phyloP scores from a whole-genome alignment of 2,888 invertebrate species.

The Congeria kusceri region DNA sequence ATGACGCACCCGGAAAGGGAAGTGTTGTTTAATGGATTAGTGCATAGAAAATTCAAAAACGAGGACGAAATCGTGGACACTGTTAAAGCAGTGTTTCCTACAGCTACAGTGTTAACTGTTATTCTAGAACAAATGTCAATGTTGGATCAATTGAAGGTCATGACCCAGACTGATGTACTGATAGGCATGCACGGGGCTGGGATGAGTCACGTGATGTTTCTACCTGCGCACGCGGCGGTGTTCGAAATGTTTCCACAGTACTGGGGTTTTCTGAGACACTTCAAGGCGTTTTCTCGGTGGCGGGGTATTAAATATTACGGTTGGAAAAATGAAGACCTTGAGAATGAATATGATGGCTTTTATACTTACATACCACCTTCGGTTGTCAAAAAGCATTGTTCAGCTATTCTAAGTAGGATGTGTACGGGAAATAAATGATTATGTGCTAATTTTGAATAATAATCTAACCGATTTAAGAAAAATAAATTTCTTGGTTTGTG shows the following conservation, averaged over 20 bases:
- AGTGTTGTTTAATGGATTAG: slow-evolving; percentile 30
- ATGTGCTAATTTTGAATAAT: too few relatives aligned
- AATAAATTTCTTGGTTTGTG: too few relatives aligned
- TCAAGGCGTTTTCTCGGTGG: slow-evolving; percentile 59
- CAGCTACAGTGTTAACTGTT: slow-evolving; percentile 21
- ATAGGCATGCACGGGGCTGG: slow-evolving; percentile 66
- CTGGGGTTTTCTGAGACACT: slow-evolving; percentile 57
- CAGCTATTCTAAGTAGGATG: too few relatives aligned
- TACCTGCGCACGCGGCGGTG: slow-evolving; percentile 54
- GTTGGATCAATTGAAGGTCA: slow-evolving; percentile 47
- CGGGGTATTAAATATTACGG: slow-evolving; percentile 52
- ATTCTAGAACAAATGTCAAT: slow-evolving; percentile 51
- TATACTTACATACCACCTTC: slow-evolving; percentile 48
- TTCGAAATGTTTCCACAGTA: slow-evolving; percentile 60
- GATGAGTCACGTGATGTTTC: slow-evolving; percentile 53
- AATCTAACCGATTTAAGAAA: too few relatives aligned
- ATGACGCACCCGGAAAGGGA: slow-evolving; percentile 53
- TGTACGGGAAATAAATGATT: too few relatives aligned
- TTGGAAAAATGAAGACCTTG: slow-evolving; percentile 50
- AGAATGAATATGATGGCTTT: slow-evolving; percentile 48
- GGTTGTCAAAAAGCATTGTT: slow-evolving; percentile 25
- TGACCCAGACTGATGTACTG: slow-evolving; percentile 55
- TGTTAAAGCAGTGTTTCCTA: slow-evolving; percentile 23
- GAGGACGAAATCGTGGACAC: slow-evolving; percentile 44
- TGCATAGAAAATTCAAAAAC: slow-evolving; percentile 57